phyloP scores from a whole-genome alignment of 2,888 invertebrate species.

The Acrocyrtus sp. region DNA sequence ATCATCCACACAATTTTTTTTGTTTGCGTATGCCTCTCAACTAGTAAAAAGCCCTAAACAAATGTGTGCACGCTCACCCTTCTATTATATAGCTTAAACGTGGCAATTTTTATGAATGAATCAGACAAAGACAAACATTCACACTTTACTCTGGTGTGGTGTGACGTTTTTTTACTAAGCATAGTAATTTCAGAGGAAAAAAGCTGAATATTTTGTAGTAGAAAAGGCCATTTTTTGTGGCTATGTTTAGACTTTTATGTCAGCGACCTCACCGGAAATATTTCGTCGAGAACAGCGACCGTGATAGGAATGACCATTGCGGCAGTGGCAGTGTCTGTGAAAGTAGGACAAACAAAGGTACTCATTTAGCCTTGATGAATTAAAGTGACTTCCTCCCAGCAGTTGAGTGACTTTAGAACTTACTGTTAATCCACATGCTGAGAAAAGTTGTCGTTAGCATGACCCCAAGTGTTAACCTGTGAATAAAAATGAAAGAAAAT shows the following conservation, averaged over 20 bases:
- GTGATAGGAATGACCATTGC: constrained; percentile 96
- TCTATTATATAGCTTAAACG: neutral
- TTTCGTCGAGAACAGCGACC: constrained; percentile 83
- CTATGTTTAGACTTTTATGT: neutral
- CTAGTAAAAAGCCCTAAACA: neutral
- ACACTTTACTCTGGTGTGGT: too few relatives aligned
- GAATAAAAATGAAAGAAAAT: neutral
- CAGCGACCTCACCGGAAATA: constrained; percentile 67
- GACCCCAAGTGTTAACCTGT: constrained; percentile 46
- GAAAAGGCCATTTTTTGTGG: too few relatives aligned
- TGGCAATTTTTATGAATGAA: too few relatives aligned
- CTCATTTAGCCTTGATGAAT: too few relatives aligned
- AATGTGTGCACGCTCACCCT: neutral
- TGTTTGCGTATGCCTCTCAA: too few relatives aligned
- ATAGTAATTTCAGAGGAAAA: too few relatives aligned
- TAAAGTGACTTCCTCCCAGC: neutral
- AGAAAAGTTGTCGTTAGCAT: constrained; percentile 71
- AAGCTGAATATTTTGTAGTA: too few relatives aligned
- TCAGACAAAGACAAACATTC: too few relatives aligned
- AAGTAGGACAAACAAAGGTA: too few relatives aligned
- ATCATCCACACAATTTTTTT: too few relatives aligned
- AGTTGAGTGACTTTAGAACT: neutral
- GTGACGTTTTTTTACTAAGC: too few relatives aligned
- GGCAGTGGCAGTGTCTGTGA: constrained; percentile 82
- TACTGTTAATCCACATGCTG: constrained; percentile 83